phyloP scores from a whole-genome alignment of 2,888 invertebrate species.

The Cheilosia variabilis region DNA sequence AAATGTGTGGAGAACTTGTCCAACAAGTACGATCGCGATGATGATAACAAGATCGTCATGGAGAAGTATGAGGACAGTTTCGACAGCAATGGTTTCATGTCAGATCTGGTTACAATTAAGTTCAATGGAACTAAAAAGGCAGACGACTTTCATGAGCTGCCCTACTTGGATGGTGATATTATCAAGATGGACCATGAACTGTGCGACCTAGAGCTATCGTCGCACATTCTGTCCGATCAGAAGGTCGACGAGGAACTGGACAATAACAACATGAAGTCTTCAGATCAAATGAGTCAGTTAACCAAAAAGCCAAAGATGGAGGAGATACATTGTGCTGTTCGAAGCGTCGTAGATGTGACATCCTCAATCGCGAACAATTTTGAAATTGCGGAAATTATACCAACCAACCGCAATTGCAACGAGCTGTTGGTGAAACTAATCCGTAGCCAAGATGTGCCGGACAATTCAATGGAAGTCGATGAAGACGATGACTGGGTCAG shows the following conservation, averaged over 20 bases:
- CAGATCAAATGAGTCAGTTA: conserved; percentile 78
- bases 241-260: conserved; percentile 65
- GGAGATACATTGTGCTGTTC: conserved; percentile 81
- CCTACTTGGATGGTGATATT: conserved; percentile 54
- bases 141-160: conserved; percentile 61
- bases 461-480: conserved; percentile 66
- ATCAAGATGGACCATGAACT: conserved; percentile 56
- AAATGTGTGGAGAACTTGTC: conserved; percentile 73
- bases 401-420: conserved; percentile 87
- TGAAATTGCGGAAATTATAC: conserved; percentile 86
- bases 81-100: conserved; percentile 81
- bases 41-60: conserved; percentile 79
- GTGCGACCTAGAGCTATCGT: conserved; percentile 43
- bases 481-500: conserved; percentile 78
- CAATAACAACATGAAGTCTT: conserved; percentile 81
- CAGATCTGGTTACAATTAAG: conserved; percentile 77
- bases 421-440: conserved; percentile 86
- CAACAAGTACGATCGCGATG: conserved; percentile 77
- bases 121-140: conserved; percentile 61
- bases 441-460: conserved; percentile 76
- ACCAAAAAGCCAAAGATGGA: conserved; percentile 78
- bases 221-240: conserved; percentile 49
- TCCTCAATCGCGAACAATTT: conserved; percentile 78
- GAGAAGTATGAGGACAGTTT: conserved; percentile 82
- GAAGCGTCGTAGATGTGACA: conserved; percentile 80